Base-by-base conservation (phyloP, 1,140 invertebrate species). In the Danaus plexippus region DNA sequence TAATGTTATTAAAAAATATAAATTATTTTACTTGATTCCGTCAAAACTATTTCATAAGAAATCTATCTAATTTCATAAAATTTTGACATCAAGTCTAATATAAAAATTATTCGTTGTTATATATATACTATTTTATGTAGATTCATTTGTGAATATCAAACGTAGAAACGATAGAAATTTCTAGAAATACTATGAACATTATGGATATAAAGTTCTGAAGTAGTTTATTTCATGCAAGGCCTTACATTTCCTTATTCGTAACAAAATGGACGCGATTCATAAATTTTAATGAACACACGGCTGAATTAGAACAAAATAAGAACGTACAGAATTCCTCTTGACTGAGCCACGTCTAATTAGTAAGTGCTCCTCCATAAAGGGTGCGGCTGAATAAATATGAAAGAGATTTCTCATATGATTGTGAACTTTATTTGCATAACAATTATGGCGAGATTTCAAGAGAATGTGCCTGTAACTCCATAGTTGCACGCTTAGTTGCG, bases 281-380 rank as follows among this genome's bases (percentile, higher is more conserved):
- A 32, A 32, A 52, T 52, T 52, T 52, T 52, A 52, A 52, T 52
- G 50, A 52, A 52, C 50, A 11, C 50, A 52, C 50, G 50, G 32
- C 42, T 52, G 50, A 52, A 52, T 52, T 52, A 52, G 50, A 52
- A 52, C 50, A 52, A 52, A 52, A 52, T 52, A 43, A 32, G 22
- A 32, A 32, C 22, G 22, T 32, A 32, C 22, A 32, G 22, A 32
- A 40, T 51, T 11, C 11, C 18, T 15, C 49, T 51, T 40, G 47
- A 50, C 54, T 57, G 44, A 47, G 22, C 41, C 47, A 48, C 32
- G 47, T 57, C 54, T 57, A 57, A 57, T 57, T 57, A 57, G 54
- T 48, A 57, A 57, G 46, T 57, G 18, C 54, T 57, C 47, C 47
- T 52, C 41, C 50, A 52, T 43, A 52, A 52, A 13, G 50, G 50